These are phyloP conservation scores for Physella acuta DNA, from an alignment of 1,140 invertebrate species.

Conservation along the genomic window DNA sequence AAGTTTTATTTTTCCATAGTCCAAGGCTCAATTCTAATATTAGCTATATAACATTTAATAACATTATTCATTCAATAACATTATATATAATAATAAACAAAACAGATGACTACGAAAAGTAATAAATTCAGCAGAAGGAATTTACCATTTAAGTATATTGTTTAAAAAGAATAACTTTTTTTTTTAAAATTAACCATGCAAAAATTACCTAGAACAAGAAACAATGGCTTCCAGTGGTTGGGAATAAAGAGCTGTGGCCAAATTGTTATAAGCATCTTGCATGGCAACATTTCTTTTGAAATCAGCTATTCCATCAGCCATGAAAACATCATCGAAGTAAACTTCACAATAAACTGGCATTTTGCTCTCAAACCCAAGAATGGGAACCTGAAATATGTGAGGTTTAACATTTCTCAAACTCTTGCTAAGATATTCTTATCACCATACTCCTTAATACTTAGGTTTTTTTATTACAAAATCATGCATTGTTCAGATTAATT, in stretches of 20 bases:
- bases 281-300: conserved; percentile 5
- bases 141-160: no score
- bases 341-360: conserved; percentile 21
- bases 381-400: conserved; percentile 5
- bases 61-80: no score
- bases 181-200: no score
- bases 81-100: no score
- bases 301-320: not conserved
- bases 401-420: no score
- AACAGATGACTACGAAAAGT: no score
- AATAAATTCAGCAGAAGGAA: no score
- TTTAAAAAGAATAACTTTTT: no score
- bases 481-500: not conserved
- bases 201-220: conserved; percentile 1
- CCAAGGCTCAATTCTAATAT: no score
- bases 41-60: no score
- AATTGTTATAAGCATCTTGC: conserved; percentile 11
- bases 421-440: not conserved
- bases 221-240: not conserved
- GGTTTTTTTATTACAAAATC: not conserved
- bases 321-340: conserved; percentile 15
- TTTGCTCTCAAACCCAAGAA: conserved; percentile 2
- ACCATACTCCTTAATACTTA: not conserved
- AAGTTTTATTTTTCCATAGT: no score
- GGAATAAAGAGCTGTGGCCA: not conserved